Evolutionary conservation across 1,140 invertebrate species (phyloP).

Genomic region (Tetramorium simillimum): DNA sequence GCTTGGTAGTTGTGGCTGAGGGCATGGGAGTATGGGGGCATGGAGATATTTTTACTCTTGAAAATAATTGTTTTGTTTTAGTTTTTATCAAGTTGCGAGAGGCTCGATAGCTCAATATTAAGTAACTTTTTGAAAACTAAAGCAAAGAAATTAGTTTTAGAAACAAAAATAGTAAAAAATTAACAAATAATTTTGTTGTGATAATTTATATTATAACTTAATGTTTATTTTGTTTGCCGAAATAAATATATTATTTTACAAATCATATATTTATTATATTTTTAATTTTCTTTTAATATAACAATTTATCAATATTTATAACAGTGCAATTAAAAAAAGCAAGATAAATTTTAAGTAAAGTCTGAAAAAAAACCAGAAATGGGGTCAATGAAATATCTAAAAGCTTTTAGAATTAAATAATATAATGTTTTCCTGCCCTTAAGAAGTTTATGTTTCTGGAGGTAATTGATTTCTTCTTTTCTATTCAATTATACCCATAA

Average conservation of each 20-base stretch:
- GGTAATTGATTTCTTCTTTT: slow-evolving; percentile 22
- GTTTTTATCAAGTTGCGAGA: no score
- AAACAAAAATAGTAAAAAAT: no score
- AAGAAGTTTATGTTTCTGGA: slow-evolving; percentile 19
- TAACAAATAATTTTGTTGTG: no score
- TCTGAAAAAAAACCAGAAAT: background rate
- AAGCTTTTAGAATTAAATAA: background rate
- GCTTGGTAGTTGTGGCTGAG: no score
- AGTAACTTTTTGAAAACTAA: no score
- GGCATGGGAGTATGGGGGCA: no score
- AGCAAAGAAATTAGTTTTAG: no score
- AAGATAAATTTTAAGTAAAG: background rate
- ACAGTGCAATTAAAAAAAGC: background rate
- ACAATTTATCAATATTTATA: background rate
- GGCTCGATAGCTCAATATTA: no score
- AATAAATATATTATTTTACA: background rate
- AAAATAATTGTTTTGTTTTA: no score
- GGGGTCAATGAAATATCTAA: background rate
- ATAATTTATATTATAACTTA: background rate
- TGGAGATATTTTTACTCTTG: no score
- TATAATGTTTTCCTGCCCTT: background rate
- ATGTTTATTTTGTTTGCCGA: background rate
- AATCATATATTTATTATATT: background rate
- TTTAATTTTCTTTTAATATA: background rate
- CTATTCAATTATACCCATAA: slow-evolving; percentile 11